A percentile compares a stretch with the other conserved stretches of the same genome.
Evolutionary conservation across 2,113 vertebrate species (phyloP).

Genomic region (Chloroceryle aenea): DNA sequence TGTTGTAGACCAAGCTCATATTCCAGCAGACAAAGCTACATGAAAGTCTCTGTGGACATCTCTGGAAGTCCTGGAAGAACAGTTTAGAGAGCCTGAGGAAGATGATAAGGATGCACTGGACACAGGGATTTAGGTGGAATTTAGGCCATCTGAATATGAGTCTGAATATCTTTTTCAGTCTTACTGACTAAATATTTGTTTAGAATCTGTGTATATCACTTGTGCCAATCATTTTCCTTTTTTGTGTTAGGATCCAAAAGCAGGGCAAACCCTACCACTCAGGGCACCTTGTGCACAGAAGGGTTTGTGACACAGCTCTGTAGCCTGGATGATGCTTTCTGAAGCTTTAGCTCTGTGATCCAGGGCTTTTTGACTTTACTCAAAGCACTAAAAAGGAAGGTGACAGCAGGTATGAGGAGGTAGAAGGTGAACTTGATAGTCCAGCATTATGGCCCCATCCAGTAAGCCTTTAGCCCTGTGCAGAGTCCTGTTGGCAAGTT

Average conservation of each 20-base stretch:
- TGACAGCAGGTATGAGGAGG: background rate
- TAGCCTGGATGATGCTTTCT: background rate
- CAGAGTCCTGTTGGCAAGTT: background rate
- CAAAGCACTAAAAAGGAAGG: background rate
- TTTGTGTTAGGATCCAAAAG: background rate
- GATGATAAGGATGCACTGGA: background rate
- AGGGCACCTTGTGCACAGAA: accelerated
- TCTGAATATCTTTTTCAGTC: background rate
- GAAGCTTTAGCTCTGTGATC: background rate
- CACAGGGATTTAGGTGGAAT: background rate
- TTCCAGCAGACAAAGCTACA: background rate
- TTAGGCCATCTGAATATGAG: background rate
- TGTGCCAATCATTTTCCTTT: background rate
- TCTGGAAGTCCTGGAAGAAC: background rate
- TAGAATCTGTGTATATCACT: background rate
- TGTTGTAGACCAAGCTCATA: background rate
- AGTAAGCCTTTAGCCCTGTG: background rate
- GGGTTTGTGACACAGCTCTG: background rate
- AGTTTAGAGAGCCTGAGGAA: background rate
- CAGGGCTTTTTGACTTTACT: background rate
- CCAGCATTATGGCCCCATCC: background rate
- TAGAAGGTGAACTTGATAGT: background rate
- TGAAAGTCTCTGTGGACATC: background rate
- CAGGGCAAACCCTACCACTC: background rate
- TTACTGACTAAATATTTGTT: background rate